Base-by-base conservation (phyloP, 2,888 invertebrate species). In the Metacarcinus magister region DNA sequence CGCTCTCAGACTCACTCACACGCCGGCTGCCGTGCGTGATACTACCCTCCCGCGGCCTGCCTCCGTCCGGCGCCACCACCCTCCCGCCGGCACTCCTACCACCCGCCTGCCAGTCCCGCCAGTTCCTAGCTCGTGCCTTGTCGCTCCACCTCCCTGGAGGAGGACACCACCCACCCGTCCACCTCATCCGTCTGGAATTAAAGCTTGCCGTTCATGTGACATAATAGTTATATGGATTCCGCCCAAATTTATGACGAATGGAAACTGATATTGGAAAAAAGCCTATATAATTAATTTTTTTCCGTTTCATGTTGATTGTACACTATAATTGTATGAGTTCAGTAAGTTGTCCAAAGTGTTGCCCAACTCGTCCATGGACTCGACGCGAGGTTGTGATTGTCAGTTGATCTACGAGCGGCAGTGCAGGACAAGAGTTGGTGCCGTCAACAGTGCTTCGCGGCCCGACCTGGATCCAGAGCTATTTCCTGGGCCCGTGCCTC, bases 1-100 rank as follows among this genome's bases (percentile, higher is more conserved):
- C 93, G 87, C 95, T 95, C 89, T 90, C 95, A 54, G 92, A 95
- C 93, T 95, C 95, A 95, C 95, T 95, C 95, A 94, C 94, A 95
- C 95, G 94, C 94, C 48, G 94, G 91, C 93, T 92, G 95, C 82
- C 94, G 95, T 92, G 95, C 95, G 95, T 94, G 95, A 94, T 92
- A 95, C 95, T 94, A 94, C 94, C 94, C 93, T 87, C 95, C 94
- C 94, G 89, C 67, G 89, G 95, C 92, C 92, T 46, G 92, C 92
- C 95, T 95, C 92, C 46, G 82, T 95, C 92, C 91, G 43, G 92
- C 28, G 82, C 92, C 54, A 90, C 87, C 89, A 93, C 94, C 39
- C 94, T 94, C 94, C 89, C 94, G 46, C n/a, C 32, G 89, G 82
- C 89, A 94, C 89, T 39, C 87, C 94, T 82, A 93, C 94, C 48